phyloP scores from a whole-genome alignment of 2,888 invertebrate species.

The Gastracanthus pulcherrimus region DNA sequence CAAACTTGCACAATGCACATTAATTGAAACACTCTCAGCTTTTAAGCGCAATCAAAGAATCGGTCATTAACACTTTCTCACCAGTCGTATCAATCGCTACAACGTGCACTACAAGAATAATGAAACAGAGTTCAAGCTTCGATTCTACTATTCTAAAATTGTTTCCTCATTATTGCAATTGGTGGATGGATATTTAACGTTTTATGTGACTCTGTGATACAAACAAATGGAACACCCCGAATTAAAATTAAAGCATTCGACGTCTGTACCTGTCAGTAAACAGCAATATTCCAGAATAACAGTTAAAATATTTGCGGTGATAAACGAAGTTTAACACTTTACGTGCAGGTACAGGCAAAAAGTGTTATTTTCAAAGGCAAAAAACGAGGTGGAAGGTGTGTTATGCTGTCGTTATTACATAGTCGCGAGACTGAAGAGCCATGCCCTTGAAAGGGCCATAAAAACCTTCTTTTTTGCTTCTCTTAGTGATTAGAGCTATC shows the following conservation, averaged over 20 bases:
- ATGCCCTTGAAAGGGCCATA: neutral
- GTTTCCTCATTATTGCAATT: conserved; percentile 12
- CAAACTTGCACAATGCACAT: no score
- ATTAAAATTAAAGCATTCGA: no score
- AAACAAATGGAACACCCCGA: no score
- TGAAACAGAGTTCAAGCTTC: neutral
- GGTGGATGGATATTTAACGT: conserved; percentile 22
- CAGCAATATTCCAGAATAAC: no score
- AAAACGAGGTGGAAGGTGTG: conserved; percentile 11
- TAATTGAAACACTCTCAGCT: neutral
- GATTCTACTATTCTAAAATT: neutral
- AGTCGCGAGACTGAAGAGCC: neutral
- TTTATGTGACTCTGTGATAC: neutral
- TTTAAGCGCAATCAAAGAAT: neutral
- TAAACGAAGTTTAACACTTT: neutral
- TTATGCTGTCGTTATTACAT: neutral
- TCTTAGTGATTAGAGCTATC: conserved; percentile 40
- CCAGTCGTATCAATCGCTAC: neutral
- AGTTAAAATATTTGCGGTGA: no score
- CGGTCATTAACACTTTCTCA: neutral
- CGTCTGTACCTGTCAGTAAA: no score
- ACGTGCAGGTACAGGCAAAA: conserved; percentile 18
- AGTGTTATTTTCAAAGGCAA: neutral
- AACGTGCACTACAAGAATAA: neutral
- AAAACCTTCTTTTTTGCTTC: conserved; percentile 15